Evolutionary conservation across 2,113 vertebrate species (phyloP).

Genomic region (Sialia sialis): DNA sequence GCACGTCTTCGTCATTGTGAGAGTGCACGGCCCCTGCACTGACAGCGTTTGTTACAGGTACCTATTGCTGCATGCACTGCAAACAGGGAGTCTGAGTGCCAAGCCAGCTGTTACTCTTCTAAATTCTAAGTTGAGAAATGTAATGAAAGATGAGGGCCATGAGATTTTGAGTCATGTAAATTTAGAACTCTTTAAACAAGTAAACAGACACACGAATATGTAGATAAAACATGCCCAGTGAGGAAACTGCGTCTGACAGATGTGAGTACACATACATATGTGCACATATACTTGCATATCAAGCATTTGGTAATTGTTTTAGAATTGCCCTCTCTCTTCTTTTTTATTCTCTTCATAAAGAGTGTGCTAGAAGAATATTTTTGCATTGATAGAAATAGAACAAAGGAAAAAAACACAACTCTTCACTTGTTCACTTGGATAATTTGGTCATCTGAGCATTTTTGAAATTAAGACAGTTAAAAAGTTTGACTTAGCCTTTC

Average conservation of each 20-base stretch:
- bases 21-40: slow-evolving; percentile 86
- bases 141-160: background rate
- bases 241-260: background rate
- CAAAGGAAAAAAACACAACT: background rate
- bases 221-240: background rate
- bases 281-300: rapidly evolving
- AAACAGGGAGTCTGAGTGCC: rapidly evolving
- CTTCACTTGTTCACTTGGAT: background rate
- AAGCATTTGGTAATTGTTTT: background rate
- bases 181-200: background rate
- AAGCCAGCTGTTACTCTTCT: background rate
- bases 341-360: background rate
- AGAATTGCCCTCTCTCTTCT: background rate
- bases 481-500: background rate
- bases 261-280: rapidly evolving
- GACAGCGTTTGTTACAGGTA: slow-evolving; percentile 96
- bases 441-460: background rate
- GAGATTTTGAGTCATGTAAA: background rate
- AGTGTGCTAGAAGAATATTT: background rate
- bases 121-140: background rate
- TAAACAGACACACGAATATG: rapidly evolving
- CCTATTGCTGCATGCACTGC: rapidly evolving
- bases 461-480: background rate
- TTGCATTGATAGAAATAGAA: background rate
- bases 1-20: slow-evolving; percentile 91